Evolutionary conservation across 2,113 vertebrate species (phyloP).

Genomic region (Crotalus viridis): DNA sequence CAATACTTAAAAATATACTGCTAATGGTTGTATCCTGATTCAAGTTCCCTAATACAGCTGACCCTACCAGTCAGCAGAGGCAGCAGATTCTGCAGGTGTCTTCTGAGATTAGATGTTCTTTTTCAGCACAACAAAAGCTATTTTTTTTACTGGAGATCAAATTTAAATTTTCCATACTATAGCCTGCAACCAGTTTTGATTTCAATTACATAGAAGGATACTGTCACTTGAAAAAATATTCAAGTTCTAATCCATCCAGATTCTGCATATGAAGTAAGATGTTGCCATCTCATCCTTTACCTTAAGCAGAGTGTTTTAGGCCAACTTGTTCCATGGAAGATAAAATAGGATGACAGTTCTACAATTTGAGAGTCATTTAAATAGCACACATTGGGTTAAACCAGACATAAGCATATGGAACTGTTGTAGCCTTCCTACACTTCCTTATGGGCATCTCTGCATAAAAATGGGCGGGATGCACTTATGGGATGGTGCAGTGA

Average conservation of each 20-base stretch:
- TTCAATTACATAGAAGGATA: background rate
- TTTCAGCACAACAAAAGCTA: background rate
- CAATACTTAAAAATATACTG: background rate
- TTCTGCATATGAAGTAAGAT: background rate
- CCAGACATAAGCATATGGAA: background rate
- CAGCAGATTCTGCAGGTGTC: background rate
- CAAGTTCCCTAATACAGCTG: background rate
- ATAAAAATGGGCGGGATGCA: background rate
- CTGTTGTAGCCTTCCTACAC: background rate
- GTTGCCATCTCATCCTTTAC: background rate
- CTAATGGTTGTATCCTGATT: no score
- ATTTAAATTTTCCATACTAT: background rate
- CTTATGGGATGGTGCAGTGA: background rate
- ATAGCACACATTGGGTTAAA: no score
- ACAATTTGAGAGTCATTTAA: background rate
- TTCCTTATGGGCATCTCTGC: background rate
- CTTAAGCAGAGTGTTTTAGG: background rate
- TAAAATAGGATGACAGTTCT: background rate
- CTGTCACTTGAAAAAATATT: background rate
- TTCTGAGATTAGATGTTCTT: background rate
- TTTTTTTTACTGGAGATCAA: background rate
- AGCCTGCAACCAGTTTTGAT: background rate
- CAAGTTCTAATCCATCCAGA: background rate
- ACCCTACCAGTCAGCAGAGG: background rate
- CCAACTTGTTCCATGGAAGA: background rate